phyloP scores from a whole-genome alignment of 2,888 invertebrate genomes.

The Latrodectus hesperus region DNA sequence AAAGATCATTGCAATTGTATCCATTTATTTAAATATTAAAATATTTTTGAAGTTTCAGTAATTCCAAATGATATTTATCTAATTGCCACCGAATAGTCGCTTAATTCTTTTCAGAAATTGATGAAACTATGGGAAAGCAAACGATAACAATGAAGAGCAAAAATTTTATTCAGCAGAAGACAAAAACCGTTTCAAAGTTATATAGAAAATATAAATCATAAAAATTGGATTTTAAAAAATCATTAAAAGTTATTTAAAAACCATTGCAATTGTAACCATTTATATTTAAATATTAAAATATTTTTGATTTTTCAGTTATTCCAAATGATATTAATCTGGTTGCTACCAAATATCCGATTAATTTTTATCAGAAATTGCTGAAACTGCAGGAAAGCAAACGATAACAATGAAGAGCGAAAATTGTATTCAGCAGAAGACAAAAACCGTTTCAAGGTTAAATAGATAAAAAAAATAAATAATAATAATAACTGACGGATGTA shows the following conservation, averaged over 20 bases:
- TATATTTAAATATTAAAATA: too few relatives aligned
- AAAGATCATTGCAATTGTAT: too few relatives aligned
- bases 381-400: not conserved
- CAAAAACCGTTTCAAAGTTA: slow-evolving; percentile 65
- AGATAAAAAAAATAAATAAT: slow-evolving; percentile 7
- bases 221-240: not conserved
- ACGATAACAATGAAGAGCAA: slow-evolving; percentile 15
- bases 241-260: too few relatives aligned
- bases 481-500: slow-evolving; percentile 25
- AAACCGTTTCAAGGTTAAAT: slow-evolving; percentile 64
- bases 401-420: slow-evolving; percentile 13
- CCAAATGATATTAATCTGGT: not conserved
- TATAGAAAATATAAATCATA: slow-evolving; percentile 1
- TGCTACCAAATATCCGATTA: not conserved
- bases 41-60: too few relatives aligned
- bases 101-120: not conserved
- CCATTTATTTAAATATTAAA: too few relatives aligned
- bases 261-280: too few relatives aligned
- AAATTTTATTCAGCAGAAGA: not conserved
- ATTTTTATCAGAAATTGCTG: not conserved
- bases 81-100: not conserved
- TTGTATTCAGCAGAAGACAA: slow-evolving; percentile 20
- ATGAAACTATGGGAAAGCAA: not conserved
- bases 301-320: too few relatives aligned
- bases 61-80: not conserved